Base-by-base conservation (phyloP, 1,140 invertebrate species). In the Bombus haemorrhoidalis region DNA sequence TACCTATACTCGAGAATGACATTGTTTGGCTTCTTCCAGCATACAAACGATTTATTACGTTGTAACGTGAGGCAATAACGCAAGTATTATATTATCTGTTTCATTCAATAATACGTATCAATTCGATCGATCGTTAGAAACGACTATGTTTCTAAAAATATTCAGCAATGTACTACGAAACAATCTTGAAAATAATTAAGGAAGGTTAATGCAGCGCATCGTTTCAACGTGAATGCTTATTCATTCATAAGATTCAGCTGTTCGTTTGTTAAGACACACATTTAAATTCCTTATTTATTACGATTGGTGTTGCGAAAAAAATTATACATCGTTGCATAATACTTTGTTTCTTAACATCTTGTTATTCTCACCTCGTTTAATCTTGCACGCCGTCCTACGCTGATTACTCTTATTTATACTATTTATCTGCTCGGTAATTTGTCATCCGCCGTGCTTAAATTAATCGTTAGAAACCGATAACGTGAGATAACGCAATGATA, bases 401-500 rank as follows among this genome's bases (percentile, higher is more conserved):
- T 53, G 47, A 18, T 53, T 53, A 53, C 18, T 22, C 18, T 22
- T 53, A 53, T 53, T 53, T 53, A 53, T 28, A 5, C 53, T 34
- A 18, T 72, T 81, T 81, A 64, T 74, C 57, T 64, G 57, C 12
- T 9, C 12, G 22, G 18, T 18, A 47, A 62, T 74, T 43, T 64
- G 34, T 64, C 57, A 62, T 43, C 8, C 1, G 39, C 5, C 13
- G 39, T 34, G 28, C 25, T 72, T 32, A 15, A 73, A 47, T 41
- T 82, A 57, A 80, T 80, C 43, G 43, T 4, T 34, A 32, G 13
- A 53, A 34, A 25, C 15, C 9, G 78, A 82, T 82, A 74, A 74
- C 57, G 39, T 32, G 28, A 74, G 71, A 82, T 82, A 82, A 82
- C 66, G 47, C 37, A 32, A 41, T 37, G 28, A n/a, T n/a, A 78